These are phyloP conservation scores for Xerus rutilus DNA, from an alignment of 2,797 vertebrate species.

Conservation along the genomic window DNA sequence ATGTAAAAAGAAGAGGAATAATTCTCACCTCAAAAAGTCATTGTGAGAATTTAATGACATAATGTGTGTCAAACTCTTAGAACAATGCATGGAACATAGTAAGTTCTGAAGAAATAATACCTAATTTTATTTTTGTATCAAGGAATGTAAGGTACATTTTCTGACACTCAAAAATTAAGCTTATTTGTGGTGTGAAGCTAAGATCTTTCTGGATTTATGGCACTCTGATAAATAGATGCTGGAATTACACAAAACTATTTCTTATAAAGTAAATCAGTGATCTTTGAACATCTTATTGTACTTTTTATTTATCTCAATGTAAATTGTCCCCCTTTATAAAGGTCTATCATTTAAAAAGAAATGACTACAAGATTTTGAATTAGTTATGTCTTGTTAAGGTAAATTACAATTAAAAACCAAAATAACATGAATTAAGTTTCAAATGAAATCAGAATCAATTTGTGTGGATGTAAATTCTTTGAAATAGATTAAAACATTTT, in stretches of 20 bases:
- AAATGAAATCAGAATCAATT: constrained; percentile 79
- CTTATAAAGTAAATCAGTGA: constrained; percentile 81
- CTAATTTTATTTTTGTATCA: constrained; percentile 56
- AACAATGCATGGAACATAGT: not conserved
- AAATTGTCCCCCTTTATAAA: constrained; percentile 58
- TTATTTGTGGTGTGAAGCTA: not conserved
- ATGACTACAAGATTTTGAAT: constrained; percentile 85
- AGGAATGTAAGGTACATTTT: constrained; percentile 84
- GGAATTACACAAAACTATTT: constrained; percentile 84
- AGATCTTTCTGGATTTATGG: constrained; percentile 38
- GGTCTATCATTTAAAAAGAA: constrained; percentile 81
- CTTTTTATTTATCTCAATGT: constrained; percentile 77
- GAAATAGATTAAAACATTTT: constrained; percentile 84
- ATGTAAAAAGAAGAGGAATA: not conserved
- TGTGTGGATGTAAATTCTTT: constrained; percentile 82
- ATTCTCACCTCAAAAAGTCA: not conserved
- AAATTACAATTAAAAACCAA: constrained; percentile 85
- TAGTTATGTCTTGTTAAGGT: constrained; percentile 82
- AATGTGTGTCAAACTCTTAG: not conserved
- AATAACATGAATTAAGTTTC: constrained; percentile 84
- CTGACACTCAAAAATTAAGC: constrained; percentile 53
- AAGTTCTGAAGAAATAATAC: not conserved
- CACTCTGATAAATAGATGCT: constrained; percentile 83
- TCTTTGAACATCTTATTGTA: constrained; percentile 84
- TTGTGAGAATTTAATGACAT: not conserved